These are phyloP conservation scores for Branchinecta lindahli DNA, from an alignment of 1,140 invertebrate species.

Conservation along the genomic window DNA sequence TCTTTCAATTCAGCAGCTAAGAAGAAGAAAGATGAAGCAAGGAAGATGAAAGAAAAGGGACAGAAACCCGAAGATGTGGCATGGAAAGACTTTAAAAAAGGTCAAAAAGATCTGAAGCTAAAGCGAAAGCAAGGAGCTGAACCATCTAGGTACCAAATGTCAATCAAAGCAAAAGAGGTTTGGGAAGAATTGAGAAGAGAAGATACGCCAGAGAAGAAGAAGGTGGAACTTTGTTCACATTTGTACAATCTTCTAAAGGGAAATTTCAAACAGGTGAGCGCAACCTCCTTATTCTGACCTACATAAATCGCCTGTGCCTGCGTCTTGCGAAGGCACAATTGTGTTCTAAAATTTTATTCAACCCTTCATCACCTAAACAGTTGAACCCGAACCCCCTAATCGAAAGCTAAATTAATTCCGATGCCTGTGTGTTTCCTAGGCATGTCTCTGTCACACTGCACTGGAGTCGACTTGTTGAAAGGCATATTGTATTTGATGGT, in stretches of 20 bases:
- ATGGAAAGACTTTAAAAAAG: slow-evolving; percentile 48
- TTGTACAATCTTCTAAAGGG: slow-evolving; percentile 52
- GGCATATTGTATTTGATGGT: too few relatives aligned
- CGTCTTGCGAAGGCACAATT: neutral
- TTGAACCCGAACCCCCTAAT: neutral
- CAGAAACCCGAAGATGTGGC: neutral
- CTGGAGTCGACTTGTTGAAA: too few relatives aligned
- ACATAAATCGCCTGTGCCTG: too few relatives aligned
- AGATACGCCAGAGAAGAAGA: slow-evolving; percentile 40
- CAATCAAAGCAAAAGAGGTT: slow-evolving; percentile 51
- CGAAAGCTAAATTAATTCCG: too few relatives aligned
- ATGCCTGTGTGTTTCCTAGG: too few relatives aligned
- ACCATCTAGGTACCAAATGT: slow-evolving; percentile 46
- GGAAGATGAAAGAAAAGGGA: neutral
- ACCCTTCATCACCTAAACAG: neutral
- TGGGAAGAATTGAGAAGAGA: slow-evolving; percentile 57
- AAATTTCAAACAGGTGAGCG: slow-evolving; percentile 41
- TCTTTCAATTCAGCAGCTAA: neutral
- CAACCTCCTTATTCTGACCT: neutral
- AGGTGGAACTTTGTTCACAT: slow-evolving; percentile 47
- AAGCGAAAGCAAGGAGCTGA: slow-evolving; percentile 40
- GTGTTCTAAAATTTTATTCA: neutral
- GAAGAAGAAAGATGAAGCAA: neutral
- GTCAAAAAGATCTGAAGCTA: slow-evolving; percentile 46
- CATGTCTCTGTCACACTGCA: too few relatives aligned